Conservation (phyloP, 2,888 invertebrate genomes). For the Pseudeuparius sepicola region DNA sequence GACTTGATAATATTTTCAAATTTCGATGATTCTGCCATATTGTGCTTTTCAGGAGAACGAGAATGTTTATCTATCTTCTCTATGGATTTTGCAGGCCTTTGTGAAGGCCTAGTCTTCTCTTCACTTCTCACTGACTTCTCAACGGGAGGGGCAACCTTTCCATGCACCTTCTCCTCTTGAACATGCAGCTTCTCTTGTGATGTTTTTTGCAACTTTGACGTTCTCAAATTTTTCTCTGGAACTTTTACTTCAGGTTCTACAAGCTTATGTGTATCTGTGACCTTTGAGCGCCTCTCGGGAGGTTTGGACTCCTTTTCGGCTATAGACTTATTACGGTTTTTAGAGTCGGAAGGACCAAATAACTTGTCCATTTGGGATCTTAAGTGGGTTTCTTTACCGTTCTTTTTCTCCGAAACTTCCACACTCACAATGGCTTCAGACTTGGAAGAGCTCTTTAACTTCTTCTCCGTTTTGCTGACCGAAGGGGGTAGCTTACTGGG, state of each 20-base stretch:
- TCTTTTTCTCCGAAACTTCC: too few species aligned
- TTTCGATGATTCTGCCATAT: constrained; percentile 15
- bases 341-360: too few species aligned
- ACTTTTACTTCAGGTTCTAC: constrained; percentile 1
- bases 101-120: too few species aligned
- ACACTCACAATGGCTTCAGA: too few species aligned
- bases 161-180: not conserved
- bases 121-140: too few species aligned
- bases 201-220: constrained; percentile 34
- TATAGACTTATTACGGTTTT: too few species aligned
- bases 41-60: constrained; percentile 6
- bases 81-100: constrained; percentile 4
- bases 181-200: constrained; percentile 12
- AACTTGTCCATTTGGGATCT: too few species aligned
- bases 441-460: constrained; percentile 41
- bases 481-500: constrained; percentile 49
- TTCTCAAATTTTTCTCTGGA: too few species aligned
- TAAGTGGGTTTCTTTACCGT: too few species aligned
- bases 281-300: constrained; percentile 4
- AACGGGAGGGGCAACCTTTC: too few species aligned
- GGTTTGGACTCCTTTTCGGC: constrained; percentile 13
- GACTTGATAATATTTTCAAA: constrained; percentile 23
- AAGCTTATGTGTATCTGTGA: constrained; percentile 5
- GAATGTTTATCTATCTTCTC: constrained; percentile 13
- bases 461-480: constrained; percentile 55